Conservation (phyloP, 2,797 vertebrate species). For the Triplophysa bombifrons region DNA sequence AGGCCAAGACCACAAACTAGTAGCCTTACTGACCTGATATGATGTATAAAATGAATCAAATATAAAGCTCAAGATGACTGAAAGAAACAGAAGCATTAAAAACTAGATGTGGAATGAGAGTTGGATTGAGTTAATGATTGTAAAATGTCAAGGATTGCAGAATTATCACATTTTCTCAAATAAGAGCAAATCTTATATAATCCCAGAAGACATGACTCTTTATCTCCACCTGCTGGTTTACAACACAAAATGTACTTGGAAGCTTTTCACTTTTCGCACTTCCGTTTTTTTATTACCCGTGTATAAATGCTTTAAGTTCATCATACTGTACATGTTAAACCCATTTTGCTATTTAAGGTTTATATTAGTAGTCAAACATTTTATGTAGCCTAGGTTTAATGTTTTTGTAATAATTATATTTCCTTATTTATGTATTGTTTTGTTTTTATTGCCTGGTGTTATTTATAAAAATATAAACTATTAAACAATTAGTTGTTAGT, state of each 20-base stretch:
- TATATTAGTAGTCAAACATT: no score
- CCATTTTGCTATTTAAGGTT: no score
- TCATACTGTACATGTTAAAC: no score
- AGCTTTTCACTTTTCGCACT: neutral
- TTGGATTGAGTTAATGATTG: neutral
- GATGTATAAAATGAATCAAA: neutral
- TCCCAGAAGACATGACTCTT: neutral
- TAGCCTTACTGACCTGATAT: neutral
- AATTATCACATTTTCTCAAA: neutral
- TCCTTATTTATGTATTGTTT: neutral
- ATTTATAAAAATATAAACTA: neutral
- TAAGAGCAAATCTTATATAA: neutral
- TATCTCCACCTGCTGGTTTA: conserved; percentile 37
- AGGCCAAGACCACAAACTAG: neutral
- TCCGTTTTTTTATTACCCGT: neutral
- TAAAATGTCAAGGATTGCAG: neutral
- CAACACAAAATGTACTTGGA: neutral
- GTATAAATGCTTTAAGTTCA: neutral
- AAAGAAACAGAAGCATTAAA: neutral
- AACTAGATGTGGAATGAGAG: neutral
- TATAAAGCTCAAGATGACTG: neutral
- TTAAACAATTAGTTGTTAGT: neutral
- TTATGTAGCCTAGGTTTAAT: no score
- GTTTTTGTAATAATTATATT: neutral
- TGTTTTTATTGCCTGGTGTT: neutral